Base-by-base conservation (phyloP, 1,140 invertebrate genomes). In the Pseudachorutes palmiensis region DNA sequence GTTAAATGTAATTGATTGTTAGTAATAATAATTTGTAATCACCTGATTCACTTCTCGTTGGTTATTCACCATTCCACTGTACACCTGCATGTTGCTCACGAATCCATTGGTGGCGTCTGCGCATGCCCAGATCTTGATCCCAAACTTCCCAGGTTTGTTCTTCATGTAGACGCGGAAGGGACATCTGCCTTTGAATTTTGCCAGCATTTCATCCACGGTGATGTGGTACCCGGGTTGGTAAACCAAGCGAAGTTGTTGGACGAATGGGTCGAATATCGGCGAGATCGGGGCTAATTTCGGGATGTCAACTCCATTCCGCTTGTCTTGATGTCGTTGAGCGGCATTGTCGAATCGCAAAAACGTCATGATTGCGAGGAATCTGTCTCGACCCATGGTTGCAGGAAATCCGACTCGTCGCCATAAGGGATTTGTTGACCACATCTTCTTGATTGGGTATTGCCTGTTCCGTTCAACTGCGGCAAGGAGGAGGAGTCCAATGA, bases 101-200 rank as follows among this genome's bases (percentile, higher is more conserved):
- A 14, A 64, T 9, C 41, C 41, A 5, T 33, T 64, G 19, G 19
- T 19, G 19, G 14, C 16, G 28, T 76, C 75, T 12, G 65, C 63
- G 28, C 76, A n/a, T 12, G 74, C 70, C 62, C 72, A 74, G 24
- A 77, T 68, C 73, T 77, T 76, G 5, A 78, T 66, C 9, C 75
- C 76, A 70, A 75, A 77, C 61, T 48, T 62, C n/a, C 55, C 32
- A 22, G 57, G 57, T 49, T 66, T 66, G 22, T 2, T 41, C 31
- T 45, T 60, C 65, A 66, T 66, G 59, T 66, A 41, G n/a, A 66
- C 65, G 19, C 57, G 30, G 30, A 66, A 66, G 19, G 65, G 36
- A 28, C 55, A 61, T 48, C 36, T 60, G 19, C 65, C 65, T 28
- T 19, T 22, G 31, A 66, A 66, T 29, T 33, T 61, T 24, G 36